phyloP scores from a whole-genome alignment of 2,888 invertebrate genomes.

The Eugnorisma glareosa region DNA sequence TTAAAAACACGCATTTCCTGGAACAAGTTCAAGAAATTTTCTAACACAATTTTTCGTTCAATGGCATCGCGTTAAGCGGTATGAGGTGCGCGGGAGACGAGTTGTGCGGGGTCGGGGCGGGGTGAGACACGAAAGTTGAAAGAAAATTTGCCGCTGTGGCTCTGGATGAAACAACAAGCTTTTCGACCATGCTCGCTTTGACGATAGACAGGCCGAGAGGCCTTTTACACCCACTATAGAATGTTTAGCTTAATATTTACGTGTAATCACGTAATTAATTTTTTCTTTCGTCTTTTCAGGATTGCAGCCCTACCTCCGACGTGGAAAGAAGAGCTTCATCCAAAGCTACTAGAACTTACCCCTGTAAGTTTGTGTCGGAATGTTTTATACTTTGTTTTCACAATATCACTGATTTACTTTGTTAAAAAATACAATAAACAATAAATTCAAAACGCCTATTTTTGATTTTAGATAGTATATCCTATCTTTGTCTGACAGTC shows the following conservation, averaged over 20 bases:
- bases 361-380: conserved; percentile 69
- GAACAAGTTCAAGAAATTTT: too few relatives aligned
- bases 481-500: background rate
- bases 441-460: background rate
- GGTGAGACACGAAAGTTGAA: too few relatives aligned
- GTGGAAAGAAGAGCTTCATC: conserved; percentile 85
- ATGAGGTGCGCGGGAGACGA: too few relatives aligned
- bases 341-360: conserved; percentile 79
- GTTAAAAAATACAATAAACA: background rate
- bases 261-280: background rate
- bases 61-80: too few relatives aligned
- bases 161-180: too few relatives aligned
- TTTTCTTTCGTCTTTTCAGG: conserved; percentile 56
- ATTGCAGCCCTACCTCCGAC: conserved; percentile 80
- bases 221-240: background rate
- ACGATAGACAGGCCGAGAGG: too few relatives aligned
- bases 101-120: too few relatives aligned
- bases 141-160: too few relatives aligned
- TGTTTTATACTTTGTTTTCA: background rate
- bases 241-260: background rate
- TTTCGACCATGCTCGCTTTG: too few relatives aligned
- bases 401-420: background rate
- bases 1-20: too few relatives aligned
- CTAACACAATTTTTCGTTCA: too few relatives aligned
- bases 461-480: background rate